Evolutionary conservation across 1,140 invertebrate genomes (phyloP).

Genomic region (Contarinia nasturtii): DNA sequence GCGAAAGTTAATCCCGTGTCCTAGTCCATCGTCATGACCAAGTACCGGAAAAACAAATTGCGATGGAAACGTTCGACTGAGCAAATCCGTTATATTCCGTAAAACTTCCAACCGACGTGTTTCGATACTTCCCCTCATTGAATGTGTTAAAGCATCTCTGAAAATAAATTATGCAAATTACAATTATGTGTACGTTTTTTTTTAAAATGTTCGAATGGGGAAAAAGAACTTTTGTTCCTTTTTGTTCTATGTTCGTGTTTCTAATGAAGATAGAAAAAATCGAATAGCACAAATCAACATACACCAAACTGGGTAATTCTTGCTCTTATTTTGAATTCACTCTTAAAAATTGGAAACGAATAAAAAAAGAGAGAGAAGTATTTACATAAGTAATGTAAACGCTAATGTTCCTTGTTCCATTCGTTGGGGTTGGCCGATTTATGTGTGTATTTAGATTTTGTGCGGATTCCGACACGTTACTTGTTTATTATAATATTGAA

Average conservation of each 20-base stretch:
- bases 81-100: slow-evolving; percentile 55
- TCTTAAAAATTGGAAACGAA: too few relatives aligned
- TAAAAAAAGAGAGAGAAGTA: too few relatives aligned
- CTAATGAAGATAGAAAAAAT: neutral
- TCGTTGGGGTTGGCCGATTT: too few relatives aligned
- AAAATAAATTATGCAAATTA: slow-evolving; percentile 6
- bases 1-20: slow-evolving; percentile 26
- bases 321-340: too few relatives aligned
- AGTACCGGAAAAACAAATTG: slow-evolving; percentile 68
- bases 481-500: too few relatives aligned
- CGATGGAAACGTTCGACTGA: slow-evolving; percentile 54
- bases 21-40: slow-evolving; percentile 58
- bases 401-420: too few relatives aligned
- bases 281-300: too few relatives aligned
- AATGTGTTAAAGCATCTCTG: slow-evolving; percentile 44
- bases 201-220: neutral
- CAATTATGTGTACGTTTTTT: neutral
- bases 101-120: slow-evolving; percentile 43
- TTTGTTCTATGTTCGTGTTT: too few relatives aligned
- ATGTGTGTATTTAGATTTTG: too few relatives aligned
- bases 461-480: too few relatives aligned
- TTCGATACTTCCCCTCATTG: slow-evolving; percentile 30
- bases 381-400: too few relatives aligned
- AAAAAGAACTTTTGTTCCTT: neutral
- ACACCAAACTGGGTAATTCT: too few relatives aligned